phyloP scores from a whole-genome alignment of 1,140 invertebrate genomes.

The Orussus abietinus region DNA sequence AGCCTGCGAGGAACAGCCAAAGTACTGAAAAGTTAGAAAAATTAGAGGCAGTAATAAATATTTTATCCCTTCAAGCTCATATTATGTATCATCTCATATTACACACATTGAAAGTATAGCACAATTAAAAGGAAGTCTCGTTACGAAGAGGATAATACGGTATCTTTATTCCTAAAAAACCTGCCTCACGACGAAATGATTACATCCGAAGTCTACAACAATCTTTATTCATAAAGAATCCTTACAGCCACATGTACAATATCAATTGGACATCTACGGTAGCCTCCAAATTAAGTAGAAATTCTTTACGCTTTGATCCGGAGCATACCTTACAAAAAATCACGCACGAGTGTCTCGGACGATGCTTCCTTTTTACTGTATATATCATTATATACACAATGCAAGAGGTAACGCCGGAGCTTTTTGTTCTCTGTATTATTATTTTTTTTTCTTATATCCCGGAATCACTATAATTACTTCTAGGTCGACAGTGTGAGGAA shows the following conservation, averaged over 20 bases:
- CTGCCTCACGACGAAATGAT: slow-evolving; percentile 7
- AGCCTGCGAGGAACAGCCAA: too few relatives aligned
- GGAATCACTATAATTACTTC: slow-evolving; percentile 29
- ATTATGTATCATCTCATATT: too few relatives aligned
- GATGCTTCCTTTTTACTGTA: slow-evolving; percentile 39
- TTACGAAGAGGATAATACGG: not conserved
- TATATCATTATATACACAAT: slow-evolving; percentile 52
- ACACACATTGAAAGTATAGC: too few relatives aligned
- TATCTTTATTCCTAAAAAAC: not conserved
- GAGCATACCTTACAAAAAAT: slow-evolving; percentile 48
- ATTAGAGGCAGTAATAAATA: too few relatives aligned
- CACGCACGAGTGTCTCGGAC: slow-evolving; percentile 40
- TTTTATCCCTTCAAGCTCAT: too few relatives aligned
- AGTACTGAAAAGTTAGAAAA: too few relatives aligned
- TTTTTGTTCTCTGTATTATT: slow-evolving; percentile 38
- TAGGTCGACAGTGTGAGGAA: slow-evolving; percentile 35
- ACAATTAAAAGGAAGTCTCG: not conserved
- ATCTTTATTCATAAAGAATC: slow-evolving; percentile 51
- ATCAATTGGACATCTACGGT: slow-evolving; percentile 43
- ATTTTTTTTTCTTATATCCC: too few relatives aligned
- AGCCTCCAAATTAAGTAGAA: slow-evolving; percentile 46
- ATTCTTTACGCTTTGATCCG: slow-evolving; percentile 42
- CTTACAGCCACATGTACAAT: slow-evolving; percentile 51
- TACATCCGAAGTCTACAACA: slow-evolving; percentile 45
- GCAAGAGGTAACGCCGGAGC: slow-evolving; percentile 36